Conservation (phyloP, 2,888 invertebrate species). For the Drosophila flavopinicola region DNA sequence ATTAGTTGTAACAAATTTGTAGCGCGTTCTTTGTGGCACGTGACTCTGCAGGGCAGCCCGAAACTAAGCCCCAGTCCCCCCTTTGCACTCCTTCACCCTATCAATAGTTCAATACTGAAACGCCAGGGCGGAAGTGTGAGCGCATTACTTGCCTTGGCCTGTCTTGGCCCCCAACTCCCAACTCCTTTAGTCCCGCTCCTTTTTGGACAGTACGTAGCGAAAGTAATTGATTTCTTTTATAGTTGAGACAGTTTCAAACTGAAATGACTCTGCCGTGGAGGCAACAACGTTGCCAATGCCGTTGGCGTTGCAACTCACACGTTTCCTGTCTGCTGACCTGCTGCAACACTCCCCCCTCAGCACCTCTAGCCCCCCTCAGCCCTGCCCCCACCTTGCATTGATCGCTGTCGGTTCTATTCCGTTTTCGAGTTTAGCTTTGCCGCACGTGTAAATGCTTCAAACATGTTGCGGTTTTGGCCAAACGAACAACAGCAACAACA, state of each 20-base stretch:
- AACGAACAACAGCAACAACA: constrained; percentile 30
- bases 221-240: constrained; percentile 80
- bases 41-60: constrained; percentile 53
- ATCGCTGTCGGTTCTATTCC: constrained; percentile 48
- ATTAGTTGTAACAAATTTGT: constrained; percentile 79
- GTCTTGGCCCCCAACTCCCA: background rate
- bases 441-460: constrained; percentile 78
- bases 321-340: constrained; percentile 60
- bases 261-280: constrained; percentile 55
- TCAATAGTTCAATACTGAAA: constrained; percentile 27
- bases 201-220: constrained; percentile 56
- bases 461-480: constrained; percentile 78
- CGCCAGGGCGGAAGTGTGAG: constrained; percentile 70
- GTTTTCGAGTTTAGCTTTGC: constrained; percentile 54
- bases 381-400: constrained; percentile 16
- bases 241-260: constrained; percentile 77
- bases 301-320: constrained; percentile 52
- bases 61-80: background rate
- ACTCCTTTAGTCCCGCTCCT: background rate
- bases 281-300: constrained; percentile 55
- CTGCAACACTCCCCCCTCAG: constrained; percentile 9
- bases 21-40: constrained; percentile 74
- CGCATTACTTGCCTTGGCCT: constrained; percentile 46
- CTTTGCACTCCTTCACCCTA: background rate
- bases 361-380: background rate